Conservation (phyloP, 37 sponge, comb jelly and placozoan genomes). For the Haliclona indistincta region DNA sequence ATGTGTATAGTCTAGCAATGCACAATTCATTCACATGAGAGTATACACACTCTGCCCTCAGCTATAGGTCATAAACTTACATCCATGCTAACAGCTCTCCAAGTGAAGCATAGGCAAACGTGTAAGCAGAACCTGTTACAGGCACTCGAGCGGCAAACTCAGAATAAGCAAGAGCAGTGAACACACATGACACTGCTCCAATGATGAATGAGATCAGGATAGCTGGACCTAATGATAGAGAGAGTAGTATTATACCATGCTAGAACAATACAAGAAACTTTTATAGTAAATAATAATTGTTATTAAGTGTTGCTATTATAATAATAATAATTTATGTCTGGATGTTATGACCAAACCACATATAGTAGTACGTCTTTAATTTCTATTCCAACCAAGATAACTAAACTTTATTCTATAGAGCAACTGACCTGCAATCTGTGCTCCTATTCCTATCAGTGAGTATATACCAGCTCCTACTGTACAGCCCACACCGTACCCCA, state of each 20-base stretch:
- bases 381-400: neutral
- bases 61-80: too few relatives aligned
- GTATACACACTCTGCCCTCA: too few relatives aligned
- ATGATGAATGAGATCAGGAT: neutral
- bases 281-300: neutral
- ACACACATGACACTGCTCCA: neutral
- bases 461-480: conserved; percentile 29
- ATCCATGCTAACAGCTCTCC: conserved; percentile 8
- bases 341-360: neutral
- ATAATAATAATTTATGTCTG: conserved; percentile 3
- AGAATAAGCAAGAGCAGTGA: conserved; percentile 8
- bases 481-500: conserved; percentile 24
- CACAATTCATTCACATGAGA: too few relatives aligned
- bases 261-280: too few relatives aligned
- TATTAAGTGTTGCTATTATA: neutral
- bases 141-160: conserved; percentile 5
- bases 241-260: too few relatives aligned
- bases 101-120: conserved; percentile 18
- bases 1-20: too few relatives aligned
- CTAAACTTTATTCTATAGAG: neutral
- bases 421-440: neutral
- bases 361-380: neutral
- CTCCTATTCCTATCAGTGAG: conserved; percentile 23
- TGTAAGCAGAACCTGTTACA: conserved; percentile 10
- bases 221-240: conserved; percentile 3